These are phyloP conservation scores for Steinernema hermaphroditum DNA, from an alignment of 2,888 invertebrate species.

Conservation along the genomic window DNA sequence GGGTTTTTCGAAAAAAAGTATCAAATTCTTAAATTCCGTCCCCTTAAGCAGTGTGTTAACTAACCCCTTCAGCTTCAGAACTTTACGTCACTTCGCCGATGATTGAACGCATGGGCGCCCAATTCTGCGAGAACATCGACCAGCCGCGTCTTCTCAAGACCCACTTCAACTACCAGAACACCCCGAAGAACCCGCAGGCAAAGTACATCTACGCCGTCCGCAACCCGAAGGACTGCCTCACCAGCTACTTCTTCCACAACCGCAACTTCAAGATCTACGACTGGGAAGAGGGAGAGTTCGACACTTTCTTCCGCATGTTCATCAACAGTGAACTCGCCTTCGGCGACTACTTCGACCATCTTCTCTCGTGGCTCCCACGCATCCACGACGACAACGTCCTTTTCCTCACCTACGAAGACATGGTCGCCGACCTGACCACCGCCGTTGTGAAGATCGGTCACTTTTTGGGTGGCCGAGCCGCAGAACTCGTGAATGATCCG, in stretches of 20 bases:
- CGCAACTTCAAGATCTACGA: slow-evolving; percentile 65
- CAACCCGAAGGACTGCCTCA: slow-evolving; percentile 65
- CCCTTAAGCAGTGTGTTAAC: slow-evolving; percentile 5
- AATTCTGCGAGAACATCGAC: slow-evolving; percentile 53
- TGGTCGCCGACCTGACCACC: slow-evolving; percentile 52
- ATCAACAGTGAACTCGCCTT: slow-evolving; percentile 53
- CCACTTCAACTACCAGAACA: slow-evolving; percentile 59
- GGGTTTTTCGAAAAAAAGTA: background rate
- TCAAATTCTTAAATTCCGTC: background rate
- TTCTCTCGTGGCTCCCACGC: slow-evolving; percentile 55
- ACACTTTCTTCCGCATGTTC: slow-evolving; percentile 63
- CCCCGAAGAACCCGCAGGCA: slow-evolving; percentile 56
- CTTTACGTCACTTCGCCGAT: slow-evolving; percentile 61
- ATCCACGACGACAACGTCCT: slow-evolving; percentile 57
- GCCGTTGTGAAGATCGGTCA: slow-evolving; percentile 57
- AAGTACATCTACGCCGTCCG: slow-evolving; percentile 65
- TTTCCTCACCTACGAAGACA: slow-evolving; percentile 63
- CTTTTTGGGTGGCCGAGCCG: slow-evolving; percentile 59
- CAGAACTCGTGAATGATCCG: slow-evolving; percentile 48
- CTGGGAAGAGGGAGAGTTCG: slow-evolving; percentile 56
- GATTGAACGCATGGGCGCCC: slow-evolving; percentile 65
- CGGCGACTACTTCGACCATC: slow-evolving; percentile 64
- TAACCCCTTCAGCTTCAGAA: slow-evolving; percentile 49
- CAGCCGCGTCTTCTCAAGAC: slow-evolving; percentile 62
- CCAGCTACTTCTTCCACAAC: slow-evolving; percentile 54